Percentiles rank a stretch among this genome's conserved stretches.
These are phyloP conservation scores for Porites lobata DNA, from an alignment of 92 coral and sea anemone species.

Conservation along the genomic window DNA sequence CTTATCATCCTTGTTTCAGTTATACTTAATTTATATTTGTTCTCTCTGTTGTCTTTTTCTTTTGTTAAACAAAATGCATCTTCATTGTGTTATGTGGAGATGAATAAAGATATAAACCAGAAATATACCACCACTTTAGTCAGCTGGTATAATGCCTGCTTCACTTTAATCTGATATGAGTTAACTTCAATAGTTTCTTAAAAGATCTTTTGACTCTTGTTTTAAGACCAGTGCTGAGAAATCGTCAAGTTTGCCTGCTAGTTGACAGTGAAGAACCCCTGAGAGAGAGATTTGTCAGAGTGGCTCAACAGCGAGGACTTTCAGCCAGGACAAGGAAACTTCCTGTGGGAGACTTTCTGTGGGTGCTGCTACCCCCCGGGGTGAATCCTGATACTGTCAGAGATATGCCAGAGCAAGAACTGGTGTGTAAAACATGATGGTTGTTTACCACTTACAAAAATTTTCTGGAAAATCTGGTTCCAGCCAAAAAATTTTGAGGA, in stretches of 20 bases:
- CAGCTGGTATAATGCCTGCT: background rate
- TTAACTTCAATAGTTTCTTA: background rate
- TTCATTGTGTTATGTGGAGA: too few relatives aligned
- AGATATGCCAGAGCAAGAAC: slow-evolving; percentile 78
- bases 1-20: too few relatives aligned
- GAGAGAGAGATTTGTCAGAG: slow-evolving; percentile 75
- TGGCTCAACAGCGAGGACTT: slow-evolving; percentile 67
- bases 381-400: slow-evolving; percentile 53
- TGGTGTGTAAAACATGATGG: slow-evolving; percentile 30
- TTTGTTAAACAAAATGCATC: too few relatives aligned
- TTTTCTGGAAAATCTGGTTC: background rate
- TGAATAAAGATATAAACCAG: too few relatives aligned
- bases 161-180: background rate
- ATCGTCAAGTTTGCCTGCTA: slow-evolving; percentile 76
- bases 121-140: too few relatives aligned
- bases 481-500: background rate
- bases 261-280: slow-evolving; percentile 77
- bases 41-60: too few relatives aligned
- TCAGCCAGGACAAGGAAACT: slow-evolving; percentile 65
- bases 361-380: slow-evolving; percentile 74
- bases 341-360: slow-evolving; percentile 74
- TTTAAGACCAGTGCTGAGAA: slow-evolving; percentile 53
- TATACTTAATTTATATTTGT: too few relatives aligned
- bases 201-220: background rate
- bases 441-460: too few relatives aligned